phyloP scores from a whole-genome alignment of 2,888 invertebrate genomes.

The Eristalinus sepulchralis region DNA sequence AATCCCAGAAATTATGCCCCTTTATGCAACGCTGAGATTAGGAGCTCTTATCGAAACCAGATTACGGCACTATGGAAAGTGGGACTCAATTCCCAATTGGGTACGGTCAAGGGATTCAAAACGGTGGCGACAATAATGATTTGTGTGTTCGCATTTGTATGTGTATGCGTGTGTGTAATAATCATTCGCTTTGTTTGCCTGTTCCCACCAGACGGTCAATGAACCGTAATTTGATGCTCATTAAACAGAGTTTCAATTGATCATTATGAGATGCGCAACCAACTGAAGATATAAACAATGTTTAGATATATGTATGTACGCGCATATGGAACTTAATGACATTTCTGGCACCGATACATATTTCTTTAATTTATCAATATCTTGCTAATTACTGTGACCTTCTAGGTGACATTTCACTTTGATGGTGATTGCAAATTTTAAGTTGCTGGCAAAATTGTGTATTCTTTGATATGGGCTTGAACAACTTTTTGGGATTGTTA shows the following conservation, averaged over 20 bases:
- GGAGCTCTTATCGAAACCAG: constrained; percentile 13
- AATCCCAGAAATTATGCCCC: constrained; percentile 28
- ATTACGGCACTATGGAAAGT: neutral
- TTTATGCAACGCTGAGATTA: constrained; percentile 21
- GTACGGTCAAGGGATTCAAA: neutral
- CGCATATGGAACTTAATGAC: neutral
- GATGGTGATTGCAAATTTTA: neutral
- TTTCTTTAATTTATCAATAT: neutral
- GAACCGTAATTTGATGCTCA: neutral
- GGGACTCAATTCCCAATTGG: neutral
- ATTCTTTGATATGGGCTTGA: neutral
- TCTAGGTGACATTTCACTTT: neutral
- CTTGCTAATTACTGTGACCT: neutral
- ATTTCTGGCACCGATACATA: neutral
- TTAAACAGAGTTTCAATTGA: neutral
- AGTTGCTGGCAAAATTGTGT: neutral
- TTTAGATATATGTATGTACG: neutral
- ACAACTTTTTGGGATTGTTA: too few species aligned
- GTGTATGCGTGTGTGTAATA: neutral
- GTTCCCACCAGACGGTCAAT: neutral
- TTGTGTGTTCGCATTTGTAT: neutral
- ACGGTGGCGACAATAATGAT: neutral
- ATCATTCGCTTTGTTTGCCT: neutral
- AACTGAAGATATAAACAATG: neutral
- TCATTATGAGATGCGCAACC: neutral